Evolutionary conservation across 1,140 invertebrate genomes (phyloP).

Genomic region (Himalopsyche phryganea): DNA sequence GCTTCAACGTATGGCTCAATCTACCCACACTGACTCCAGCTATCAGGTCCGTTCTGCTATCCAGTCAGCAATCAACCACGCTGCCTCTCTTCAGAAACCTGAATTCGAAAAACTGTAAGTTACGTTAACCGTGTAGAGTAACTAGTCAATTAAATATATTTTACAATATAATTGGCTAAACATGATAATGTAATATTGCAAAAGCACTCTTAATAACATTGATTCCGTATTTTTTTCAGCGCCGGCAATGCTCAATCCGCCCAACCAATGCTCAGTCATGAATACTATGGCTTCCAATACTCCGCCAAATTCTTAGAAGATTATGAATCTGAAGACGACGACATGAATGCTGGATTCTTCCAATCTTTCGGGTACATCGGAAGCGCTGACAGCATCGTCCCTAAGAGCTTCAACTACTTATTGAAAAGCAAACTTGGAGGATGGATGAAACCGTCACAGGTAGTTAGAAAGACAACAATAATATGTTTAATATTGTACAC

Average conservation of each 20-base stretch:
- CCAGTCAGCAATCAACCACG: constrained; percentile 54
- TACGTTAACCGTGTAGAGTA: not conserved
- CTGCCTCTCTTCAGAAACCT: constrained; percentile 44
- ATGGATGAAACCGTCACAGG: constrained; percentile 43
- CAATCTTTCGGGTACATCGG: constrained; percentile 49
- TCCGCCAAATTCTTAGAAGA: constrained; percentile 47
- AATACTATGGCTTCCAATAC: constrained; percentile 51
- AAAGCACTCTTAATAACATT: not conserved
- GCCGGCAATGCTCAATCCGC: constrained; percentile 55
- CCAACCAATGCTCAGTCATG: constrained; percentile 51
- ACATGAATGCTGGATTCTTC: constrained; percentile 46
- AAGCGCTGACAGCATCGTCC: constrained; percentile 53
- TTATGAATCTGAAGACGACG: constrained; percentile 40
- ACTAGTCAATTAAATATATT: not conserved
- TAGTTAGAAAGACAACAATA: constrained; percentile 26
- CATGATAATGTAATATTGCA: not conserved
- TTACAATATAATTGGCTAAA: not conserved
- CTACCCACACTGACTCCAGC: constrained; percentile 60
- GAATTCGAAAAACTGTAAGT: constrained; percentile 52
- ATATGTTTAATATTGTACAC: not conserved
- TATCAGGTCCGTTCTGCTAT: constrained; percentile 60
- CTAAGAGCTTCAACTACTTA: constrained; percentile 46
- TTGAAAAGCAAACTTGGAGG: constrained; percentile 45
- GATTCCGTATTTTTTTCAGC: constrained; percentile 35
- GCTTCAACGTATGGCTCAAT: constrained; percentile 65